Percentiles rank a stretch among this genome's conserved stretches.
Conservation (phyloP, 2,113 vertebrate species). For the Varanus salvator region DNA sequence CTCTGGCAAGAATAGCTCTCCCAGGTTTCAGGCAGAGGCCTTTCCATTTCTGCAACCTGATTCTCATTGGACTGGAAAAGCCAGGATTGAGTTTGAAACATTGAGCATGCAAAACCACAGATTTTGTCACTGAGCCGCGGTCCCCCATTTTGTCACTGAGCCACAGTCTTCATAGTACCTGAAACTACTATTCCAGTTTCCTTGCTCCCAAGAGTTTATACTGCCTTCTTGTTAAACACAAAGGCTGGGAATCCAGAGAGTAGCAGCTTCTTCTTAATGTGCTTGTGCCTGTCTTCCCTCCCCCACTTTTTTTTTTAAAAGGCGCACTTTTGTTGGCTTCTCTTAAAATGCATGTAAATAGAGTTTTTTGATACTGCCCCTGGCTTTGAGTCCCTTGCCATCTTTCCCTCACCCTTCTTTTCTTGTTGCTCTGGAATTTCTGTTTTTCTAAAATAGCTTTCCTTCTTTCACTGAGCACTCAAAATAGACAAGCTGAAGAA, state of each 20-base stretch:
- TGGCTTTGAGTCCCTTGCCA: constrained; percentile 8
- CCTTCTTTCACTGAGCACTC: not conserved
- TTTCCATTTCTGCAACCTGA: not conserved
- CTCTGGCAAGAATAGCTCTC: not conserved
- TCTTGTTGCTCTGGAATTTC: not conserved
- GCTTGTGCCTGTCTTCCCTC: constrained; percentile 26
- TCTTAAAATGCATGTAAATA: constrained; percentile 5
- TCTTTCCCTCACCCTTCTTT: not conserved
- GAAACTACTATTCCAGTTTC: not conserved
- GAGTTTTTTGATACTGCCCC: not conserved
- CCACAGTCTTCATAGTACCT: not conserved
- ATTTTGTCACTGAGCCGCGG: not conserved
- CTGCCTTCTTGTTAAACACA: not conserved
- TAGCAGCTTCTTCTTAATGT: not conserved
- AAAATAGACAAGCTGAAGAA: not conserved
- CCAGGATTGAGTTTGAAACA: not conserved
- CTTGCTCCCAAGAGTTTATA: not conserved
- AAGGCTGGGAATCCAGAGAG: not conserved
- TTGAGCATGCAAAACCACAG: not conserved
- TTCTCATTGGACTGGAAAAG: not conserved
- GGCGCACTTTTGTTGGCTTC: not conserved
- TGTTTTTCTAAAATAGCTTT: not conserved
- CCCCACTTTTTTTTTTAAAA: not conserved
- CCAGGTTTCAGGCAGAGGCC: not conserved
- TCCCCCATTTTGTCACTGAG: too few species aligned